These are phyloP conservation scores for Drosophila bocqueti DNA, from an alignment of 1,140 invertebrate genomes.

Conservation along the genomic window DNA sequence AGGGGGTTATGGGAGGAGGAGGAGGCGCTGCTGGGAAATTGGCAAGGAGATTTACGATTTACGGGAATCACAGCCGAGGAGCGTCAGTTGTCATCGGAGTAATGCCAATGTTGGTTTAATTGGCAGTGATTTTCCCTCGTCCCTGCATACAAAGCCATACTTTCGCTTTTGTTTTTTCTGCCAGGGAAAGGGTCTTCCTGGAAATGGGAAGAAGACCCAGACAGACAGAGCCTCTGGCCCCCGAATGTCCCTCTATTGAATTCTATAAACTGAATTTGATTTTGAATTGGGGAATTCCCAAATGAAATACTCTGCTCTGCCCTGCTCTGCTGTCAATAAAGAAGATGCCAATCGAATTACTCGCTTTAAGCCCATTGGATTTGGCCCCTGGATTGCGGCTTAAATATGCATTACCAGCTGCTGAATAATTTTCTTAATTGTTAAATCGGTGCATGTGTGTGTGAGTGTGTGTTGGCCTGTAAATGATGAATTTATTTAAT, in stretches of 20 bases:
- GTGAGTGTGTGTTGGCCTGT: not conserved
- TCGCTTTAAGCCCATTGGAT: conserved; percentile 20
- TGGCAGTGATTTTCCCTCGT: not conserved
- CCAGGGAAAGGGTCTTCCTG: not conserved
- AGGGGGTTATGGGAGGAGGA: not conserved
- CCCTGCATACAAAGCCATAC: not conserved
- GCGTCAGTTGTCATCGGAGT: conserved; percentile 26
- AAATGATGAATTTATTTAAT: conserved; percentile 56
- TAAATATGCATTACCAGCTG: conserved; percentile 30
- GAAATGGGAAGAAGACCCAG: not conserved
- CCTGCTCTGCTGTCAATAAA: conserved; percentile 28
- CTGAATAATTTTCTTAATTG: conserved; percentile 44
- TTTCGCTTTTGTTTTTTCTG: not conserved
- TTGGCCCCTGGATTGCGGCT: conserved; percentile 24
- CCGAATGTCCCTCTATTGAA: conserved; percentile 16
- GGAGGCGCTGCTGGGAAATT: conserved; percentile 2
- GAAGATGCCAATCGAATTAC: conserved; percentile 39
- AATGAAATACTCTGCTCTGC: not conserved
- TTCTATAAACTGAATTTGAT: conserved; percentile 13
- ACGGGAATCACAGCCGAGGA: not conserved
- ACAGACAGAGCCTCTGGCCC: too few relatives aligned
- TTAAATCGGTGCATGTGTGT: not conserved
- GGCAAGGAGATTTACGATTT: conserved; percentile 13
- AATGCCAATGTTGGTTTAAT: conserved; percentile 27
- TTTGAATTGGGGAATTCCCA: not conserved